A percentile compares a stretch with the other conserved stretches of the same genome.
phyloP scores from a whole-genome alignment of 2,113 vertebrate species.

The Emydocephalus ijimae region DNA sequence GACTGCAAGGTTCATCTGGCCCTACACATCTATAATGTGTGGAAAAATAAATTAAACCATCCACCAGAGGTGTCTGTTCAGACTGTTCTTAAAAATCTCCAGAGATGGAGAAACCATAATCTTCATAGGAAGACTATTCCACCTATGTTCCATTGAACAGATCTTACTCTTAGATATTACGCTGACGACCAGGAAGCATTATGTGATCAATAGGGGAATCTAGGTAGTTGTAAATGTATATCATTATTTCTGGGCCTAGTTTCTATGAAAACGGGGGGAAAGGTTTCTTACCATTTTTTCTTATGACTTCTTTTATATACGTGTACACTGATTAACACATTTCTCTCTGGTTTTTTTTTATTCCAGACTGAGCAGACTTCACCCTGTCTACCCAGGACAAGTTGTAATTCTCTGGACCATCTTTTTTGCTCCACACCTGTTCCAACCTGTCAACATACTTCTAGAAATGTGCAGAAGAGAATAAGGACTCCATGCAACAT shows the following conservation, averaged over 20 bases:
- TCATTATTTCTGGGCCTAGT: neutral
- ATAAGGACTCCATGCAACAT: neutral
- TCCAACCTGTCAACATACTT: neutral
- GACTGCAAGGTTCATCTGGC: neutral
- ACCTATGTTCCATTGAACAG: neutral
- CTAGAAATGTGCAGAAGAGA: neutral
- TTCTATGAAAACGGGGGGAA: neutral
- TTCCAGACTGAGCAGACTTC: neutral
- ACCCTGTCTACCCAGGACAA: neutral
- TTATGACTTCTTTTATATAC: neutral
- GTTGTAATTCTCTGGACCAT: neutral
- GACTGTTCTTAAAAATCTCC: neutral
- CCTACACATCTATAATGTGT: neutral
- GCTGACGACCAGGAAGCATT: neutral
- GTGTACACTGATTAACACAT: neutral
- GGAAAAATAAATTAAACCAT: neutral
- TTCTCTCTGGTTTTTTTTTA: neutral
- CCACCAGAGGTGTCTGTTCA: neutral
- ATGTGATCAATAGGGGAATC: neutral
- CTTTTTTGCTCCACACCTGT: neutral
- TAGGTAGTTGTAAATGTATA: neutral
- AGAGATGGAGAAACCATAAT: neutral
- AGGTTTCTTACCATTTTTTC: neutral
- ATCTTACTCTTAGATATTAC: neutral
- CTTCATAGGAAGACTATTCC: neutral